phyloP scores from a whole-genome alignment of 2,888 invertebrate genomes.

The Leptodirus hochenwartii region DNA sequence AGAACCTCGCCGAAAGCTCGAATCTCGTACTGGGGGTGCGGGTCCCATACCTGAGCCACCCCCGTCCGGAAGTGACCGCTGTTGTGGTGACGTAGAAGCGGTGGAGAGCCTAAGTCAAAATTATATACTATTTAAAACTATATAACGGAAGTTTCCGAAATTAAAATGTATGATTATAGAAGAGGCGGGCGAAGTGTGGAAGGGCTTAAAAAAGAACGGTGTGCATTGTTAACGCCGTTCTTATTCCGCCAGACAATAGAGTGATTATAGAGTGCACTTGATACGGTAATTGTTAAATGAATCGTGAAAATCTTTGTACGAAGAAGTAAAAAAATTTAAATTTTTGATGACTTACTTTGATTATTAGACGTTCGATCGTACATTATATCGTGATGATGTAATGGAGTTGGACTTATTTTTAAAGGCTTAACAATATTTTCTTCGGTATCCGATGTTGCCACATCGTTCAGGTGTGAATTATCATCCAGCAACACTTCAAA shows the following conservation, averaged over 20 bases:
- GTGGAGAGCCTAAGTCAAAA: conserved; percentile 20
- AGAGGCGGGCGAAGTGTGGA: conserved; percentile 4
- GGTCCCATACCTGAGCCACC: conserved; percentile 47
- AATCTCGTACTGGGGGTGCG: conserved; percentile 51
- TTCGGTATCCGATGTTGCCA: too few relatives aligned
- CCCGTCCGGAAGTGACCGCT: conserved; percentile 47
- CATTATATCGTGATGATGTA: conserved; percentile 37
- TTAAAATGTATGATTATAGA: conserved; percentile 6
- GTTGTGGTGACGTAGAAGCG: conserved; percentile 32
- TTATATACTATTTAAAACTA: too few relatives aligned
- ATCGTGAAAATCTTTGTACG: too few relatives aligned
- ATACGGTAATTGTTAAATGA: too few relatives aligned
- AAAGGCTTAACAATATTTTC: conserved; percentile 36
- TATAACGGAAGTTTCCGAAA: background rate
- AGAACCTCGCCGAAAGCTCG: conserved; percentile 41
- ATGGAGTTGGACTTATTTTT: conserved; percentile 34
- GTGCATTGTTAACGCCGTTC: background rate
- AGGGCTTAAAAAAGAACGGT: conserved; percentile 4
- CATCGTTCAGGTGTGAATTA: too few relatives aligned
- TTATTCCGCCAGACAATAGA: conserved; percentile 4
- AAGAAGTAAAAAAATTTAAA: conserved; percentile 1
- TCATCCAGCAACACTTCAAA: too few relatives aligned
- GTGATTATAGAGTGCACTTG: too few relatives aligned
- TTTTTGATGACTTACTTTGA: conserved; percentile 6
- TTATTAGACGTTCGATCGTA: conserved; percentile 26